A percentile compares a stretch with the other conserved stretches of the same genome.
phyloP scores from a whole-genome alignment of 2,888 invertebrate species.

The Chalcosyrphus nemorum region DNA sequence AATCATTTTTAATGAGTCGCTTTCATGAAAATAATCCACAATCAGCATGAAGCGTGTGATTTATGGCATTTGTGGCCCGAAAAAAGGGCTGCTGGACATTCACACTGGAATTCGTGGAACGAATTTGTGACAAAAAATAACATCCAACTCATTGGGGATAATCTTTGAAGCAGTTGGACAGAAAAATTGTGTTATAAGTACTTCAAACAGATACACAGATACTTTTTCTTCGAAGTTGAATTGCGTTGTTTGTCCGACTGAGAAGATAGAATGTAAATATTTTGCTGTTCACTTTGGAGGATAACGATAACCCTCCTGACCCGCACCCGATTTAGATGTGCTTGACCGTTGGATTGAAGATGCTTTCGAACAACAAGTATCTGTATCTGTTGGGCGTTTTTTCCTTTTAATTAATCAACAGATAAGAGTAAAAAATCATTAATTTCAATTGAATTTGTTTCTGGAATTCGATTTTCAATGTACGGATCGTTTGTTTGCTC shows the following conservation, averaged over 20 bases:
- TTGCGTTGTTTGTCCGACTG: constrained; percentile 8
- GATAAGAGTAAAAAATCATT: constrained; percentile 59
- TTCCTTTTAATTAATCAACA: constrained; percentile 36
- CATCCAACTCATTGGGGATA: constrained; percentile 33
- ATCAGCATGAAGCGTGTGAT: constrained; percentile 46
- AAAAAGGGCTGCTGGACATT: not conserved
- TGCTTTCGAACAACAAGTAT: constrained; percentile 38
- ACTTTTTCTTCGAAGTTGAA: not conserved
- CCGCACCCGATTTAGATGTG: constrained; percentile 47
- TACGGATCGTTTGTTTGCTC: not conserved
- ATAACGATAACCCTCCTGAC: constrained; percentile 59
- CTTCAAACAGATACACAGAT: not conserved
- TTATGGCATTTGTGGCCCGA: constrained; percentile 32
- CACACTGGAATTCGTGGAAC: not conserved
- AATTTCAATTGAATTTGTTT: constrained; percentile 64
- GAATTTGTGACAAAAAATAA: constrained; percentile 6
- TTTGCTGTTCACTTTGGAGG: constrained; percentile 7
- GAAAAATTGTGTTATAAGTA: not conserved
- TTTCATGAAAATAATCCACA: constrained; percentile 11
- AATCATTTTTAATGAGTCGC: constrained; percentile 21
- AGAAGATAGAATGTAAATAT: constrained; percentile 19
- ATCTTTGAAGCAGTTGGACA: constrained; percentile 16
- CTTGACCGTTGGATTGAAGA: constrained; percentile 43
- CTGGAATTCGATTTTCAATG: constrained; percentile 63
- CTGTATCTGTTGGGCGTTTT: constrained; percentile 17